phyloP scores from a whole-genome alignment of 2,797 vertebrate genomes.

The Channa striata region DNA sequence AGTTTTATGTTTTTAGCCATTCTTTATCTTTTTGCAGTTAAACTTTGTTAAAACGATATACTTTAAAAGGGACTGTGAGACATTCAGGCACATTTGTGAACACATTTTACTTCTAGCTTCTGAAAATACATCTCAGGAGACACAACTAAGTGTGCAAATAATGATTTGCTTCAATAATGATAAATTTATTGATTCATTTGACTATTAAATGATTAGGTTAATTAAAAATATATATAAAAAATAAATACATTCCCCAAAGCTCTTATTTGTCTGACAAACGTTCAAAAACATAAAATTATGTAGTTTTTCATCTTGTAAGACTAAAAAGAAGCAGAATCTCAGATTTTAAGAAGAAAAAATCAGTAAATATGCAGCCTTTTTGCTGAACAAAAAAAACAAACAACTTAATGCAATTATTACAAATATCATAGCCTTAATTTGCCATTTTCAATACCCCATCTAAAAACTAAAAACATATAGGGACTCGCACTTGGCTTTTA shows the following conservation, averaged over 20 bases:
- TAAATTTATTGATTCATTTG: too few relatives aligned
- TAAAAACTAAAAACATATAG: neutral
- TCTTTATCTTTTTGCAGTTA: neutral
- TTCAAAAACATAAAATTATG: too few relatives aligned
- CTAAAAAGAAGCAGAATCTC: too few relatives aligned
- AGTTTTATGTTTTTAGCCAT: neutral
- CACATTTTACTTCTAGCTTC: too few relatives aligned
- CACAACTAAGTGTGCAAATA: neutral
- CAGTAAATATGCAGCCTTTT: too few relatives aligned
- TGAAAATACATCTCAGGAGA: neutral
- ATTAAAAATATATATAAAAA: too few relatives aligned
- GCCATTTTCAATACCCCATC: slow-evolving; percentile 1
- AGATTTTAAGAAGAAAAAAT: too few relatives aligned
- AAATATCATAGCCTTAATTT: neutral
- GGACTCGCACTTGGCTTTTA: neutral
- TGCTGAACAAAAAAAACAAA: neutral
- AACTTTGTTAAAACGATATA: neutral
- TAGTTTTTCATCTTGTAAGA: too few relatives aligned
- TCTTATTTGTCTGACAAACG: too few relatives aligned
- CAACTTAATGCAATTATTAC: neutral
- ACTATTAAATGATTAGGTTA: too few relatives aligned
- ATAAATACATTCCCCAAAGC: too few relatives aligned
- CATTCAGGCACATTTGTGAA: neutral
- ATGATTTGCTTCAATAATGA: too few relatives aligned
- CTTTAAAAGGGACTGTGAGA: neutral